Percentiles rank a stretch among this genome's conserved stretches.
phyloP scores from a whole-genome alignment of 2,113 vertebrate species.

The Sapayoa aenigma region DNA sequence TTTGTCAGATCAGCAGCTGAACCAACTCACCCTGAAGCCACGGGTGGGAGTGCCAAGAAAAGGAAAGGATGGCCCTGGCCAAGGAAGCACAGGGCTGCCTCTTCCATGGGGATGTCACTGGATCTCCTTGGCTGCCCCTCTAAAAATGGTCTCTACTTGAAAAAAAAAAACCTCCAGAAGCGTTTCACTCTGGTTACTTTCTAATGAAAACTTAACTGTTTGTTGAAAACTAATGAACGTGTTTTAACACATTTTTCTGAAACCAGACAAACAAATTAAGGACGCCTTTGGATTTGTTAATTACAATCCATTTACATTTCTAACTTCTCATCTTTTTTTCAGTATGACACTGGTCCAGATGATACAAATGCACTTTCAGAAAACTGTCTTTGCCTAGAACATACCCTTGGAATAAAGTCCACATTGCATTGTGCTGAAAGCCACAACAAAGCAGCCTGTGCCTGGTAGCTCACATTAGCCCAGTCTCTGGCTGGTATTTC shows the following conservation, averaged over 20 bases:
- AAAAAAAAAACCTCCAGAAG: background rate
- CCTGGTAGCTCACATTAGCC: background rate
- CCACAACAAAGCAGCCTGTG: background rate
- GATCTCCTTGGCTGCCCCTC: background rate
- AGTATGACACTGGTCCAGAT: background rate
- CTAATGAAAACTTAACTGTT: background rate
- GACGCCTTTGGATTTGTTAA: background rate
- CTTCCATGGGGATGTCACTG: background rate
- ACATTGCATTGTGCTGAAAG: background rate
- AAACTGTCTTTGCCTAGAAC: background rate
- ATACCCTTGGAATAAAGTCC: background rate
- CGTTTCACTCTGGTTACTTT: background rate
- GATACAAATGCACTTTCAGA: background rate
- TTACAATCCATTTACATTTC: background rate
- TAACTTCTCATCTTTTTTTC: background rate
- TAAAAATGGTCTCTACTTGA: background rate
- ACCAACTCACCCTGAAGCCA: background rate
- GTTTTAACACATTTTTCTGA: background rate
- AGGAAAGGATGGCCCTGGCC: background rate
- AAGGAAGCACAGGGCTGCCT: background rate
- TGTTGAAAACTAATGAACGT: background rate
- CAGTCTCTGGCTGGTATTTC: slow-evolving; percentile 53
- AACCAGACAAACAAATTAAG: background rate
- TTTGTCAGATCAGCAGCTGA: background rate
- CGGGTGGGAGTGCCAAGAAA: background rate